Evolutionary conservation across 2,797 vertebrate species (phyloP).

Genomic region (Scleropages formosus): DNA sequence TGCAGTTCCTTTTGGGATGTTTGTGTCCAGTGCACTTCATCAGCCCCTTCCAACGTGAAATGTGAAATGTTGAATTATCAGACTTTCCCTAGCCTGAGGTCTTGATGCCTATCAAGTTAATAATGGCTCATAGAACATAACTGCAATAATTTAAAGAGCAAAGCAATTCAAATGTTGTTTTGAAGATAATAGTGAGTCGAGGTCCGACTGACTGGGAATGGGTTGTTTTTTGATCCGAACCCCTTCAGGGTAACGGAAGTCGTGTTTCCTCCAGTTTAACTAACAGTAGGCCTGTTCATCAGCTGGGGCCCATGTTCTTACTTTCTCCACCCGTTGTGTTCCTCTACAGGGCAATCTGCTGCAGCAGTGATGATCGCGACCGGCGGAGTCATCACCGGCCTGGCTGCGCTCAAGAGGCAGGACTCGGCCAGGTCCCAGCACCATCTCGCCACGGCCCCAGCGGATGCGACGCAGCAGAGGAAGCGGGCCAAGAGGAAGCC

Average conservation of each 20-base stretch:
- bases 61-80: not conserved
- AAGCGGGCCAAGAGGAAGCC: slow-evolving; percentile 78
- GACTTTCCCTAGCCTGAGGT: slow-evolving; percentile 2
- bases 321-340: slow-evolving; percentile 23
- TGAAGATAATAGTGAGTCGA: not conserved
- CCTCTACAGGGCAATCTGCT: slow-evolving; percentile 51
- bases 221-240: slow-evolving; percentile 6
- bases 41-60: not conserved
- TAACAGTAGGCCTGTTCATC: not conserved
- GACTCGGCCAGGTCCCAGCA: slow-evolving; percentile 92
- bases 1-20: no score
- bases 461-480: slow-evolving; percentile 66
- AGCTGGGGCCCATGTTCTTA: slow-evolving; percentile 9
- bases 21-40: no score
- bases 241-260: slow-evolving; percentile 1
- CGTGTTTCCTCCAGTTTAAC: slow-evolving; percentile 26
- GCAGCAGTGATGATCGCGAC: slow-evolving; percentile 87
- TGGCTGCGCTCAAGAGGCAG: slow-evolving; percentile 94
- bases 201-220: not conserved
- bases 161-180: slow-evolving; percentile 23
- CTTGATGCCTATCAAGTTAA: slow-evolving; percentile 24
- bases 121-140: not conserved
- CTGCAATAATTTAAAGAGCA: not conserved
- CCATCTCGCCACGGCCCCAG: slow-evolving; percentile 64
- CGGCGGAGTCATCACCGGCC: slow-evolving; percentile 92